Base-by-base conservation (phyloP, 2,113 vertebrate species). In the Aegotheles bennettii region DNA sequence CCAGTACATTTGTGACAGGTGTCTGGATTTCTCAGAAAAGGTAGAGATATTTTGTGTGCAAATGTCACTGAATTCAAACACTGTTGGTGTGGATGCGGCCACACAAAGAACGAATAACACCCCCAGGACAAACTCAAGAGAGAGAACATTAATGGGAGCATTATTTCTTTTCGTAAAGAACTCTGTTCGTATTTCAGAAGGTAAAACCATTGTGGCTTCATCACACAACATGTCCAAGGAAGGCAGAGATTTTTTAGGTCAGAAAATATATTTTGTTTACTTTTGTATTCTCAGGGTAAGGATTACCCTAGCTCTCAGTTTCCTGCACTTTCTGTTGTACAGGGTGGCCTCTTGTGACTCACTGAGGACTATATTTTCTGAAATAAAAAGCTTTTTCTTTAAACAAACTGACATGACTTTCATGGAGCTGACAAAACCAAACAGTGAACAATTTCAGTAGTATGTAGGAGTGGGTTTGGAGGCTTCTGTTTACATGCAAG, bases 371-470 rank as follows among this genome's bases (percentile, higher is more conserved):
- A 17, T 26, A 35, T 80, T 89, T 31, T 50, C 67, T 38, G 60
- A 80, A 93, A 86, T 31, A 85, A 91, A 93, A 90, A 86, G 59
- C 83, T 76, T 84, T 95, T 93, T 79, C 81, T 79, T 91, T 76
- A 91, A 93, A 90, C 75, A 89, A 79, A 53, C 35, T 13, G 68
- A 68, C 73, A 25, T 12, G 68, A 77, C 47, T 91, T 90, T 87
- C 90, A 83, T 74, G 63, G 82, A 93, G 85, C 93, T 87, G 84
- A 90, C 82, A 90, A 93, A 96, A 85, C 59, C 61, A 42, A 94
- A 25, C 78, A 70, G 45, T 10, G 76, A 88, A 79, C 11, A 6
- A 33, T 88, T 76, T 47, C 87, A 64, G 85, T 57, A 64, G 59
- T 3, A 31, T 61, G 50, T 47, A 77, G 75, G 74, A 82, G 67